Evolutionary conservation across 2,888 invertebrate species (phyloP), one percentile per base, ranked within the genome.

Genomic region (Merodon equestris): DNA sequence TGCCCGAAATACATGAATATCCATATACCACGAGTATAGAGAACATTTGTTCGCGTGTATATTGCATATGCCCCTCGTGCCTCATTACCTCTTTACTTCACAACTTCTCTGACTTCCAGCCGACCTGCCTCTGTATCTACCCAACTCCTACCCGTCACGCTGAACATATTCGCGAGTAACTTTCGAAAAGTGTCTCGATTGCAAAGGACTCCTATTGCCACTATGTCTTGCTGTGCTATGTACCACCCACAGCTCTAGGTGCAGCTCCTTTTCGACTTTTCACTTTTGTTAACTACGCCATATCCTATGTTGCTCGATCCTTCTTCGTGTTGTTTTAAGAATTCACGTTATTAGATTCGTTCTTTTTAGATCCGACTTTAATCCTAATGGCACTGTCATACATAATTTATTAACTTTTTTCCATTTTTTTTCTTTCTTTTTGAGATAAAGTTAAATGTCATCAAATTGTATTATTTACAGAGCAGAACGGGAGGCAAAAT

Each of bases 351-450:
- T 61, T 44, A 54, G 68, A 68, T 73, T 58, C 68, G 48, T 60
- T 54, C 40, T 40, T 10, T 68, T 47, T 44, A 61, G 73, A 73
- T 73, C 40, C 63, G 64, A 74, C 68, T 68, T 73, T 64, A 73
- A 74, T 79, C 74, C 79, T 73, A 68, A 79, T 79, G 64, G 74
- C 79, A 64, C 54, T 54, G 79, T 79, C 74, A 74, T 79, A 79
- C 79, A 74, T 79, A 79, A 79, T 79, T 68, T 79, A 79, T 79
- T 79, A 74, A 63, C 64, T 27, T 27, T 27, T 27, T 27, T 27
- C 2, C 2, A 2, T 27, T 27, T 27, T 27, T 27, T 4, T 27
- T 27, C 27, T 7, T 27, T 27, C 7, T 79, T 79, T 64, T 67
- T 57, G 48, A 15, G 54, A 54, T 73, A 68, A 79, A 79, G 73